Base-by-base conservation (phyloP, 2,888 invertebrate species). In the Agrilus biguttatus region DNA sequence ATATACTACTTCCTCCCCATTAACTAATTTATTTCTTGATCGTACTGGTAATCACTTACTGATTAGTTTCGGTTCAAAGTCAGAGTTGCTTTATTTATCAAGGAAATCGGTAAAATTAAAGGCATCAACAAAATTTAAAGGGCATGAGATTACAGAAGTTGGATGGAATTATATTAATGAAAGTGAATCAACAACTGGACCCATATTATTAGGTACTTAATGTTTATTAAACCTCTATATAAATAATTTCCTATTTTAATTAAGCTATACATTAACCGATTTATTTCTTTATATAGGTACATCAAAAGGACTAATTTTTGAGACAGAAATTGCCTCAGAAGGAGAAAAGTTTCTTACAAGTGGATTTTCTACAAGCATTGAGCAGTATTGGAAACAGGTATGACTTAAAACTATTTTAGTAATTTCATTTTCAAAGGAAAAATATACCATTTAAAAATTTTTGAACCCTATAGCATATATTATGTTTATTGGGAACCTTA, bases 101-200 rank as follows among this genome's bases (percentile, higher is more conserved):
- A 74, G 80, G 43, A 85, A 80, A 55, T 78, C 80, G 14, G 75
- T 74, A 3, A 91, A 86, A 64, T 72, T 82, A 8, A 84, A 84
- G 55, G 74, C 68, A 17, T 68, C 70, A 14, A 67, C 71, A 28
- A 83, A 81, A 62, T 78, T 78, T 38, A 70, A 74, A 50, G 80
- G 83, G 35, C 86, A 90, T 62, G 83, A 88, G 59, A 80, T 96
- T 19, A 91, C 92, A 0, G 84, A 89, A 40, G 85, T 96, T 0
- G 93, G 83, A 1, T 96, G 93, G 85, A 92, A 88, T 63, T 75
- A 75, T 51, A 74, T 75, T 44, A 82, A 84, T 51, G 75, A 72
- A 2, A 80, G 77, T 0, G 79, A 80, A 45, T 65, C 61, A 1
- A 73, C 79, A 1, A 89, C 92, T 0, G 88, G 88, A 1, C 78